Percentiles rank a stretch among this genome's conserved stretches.
phyloP scores from a whole-genome alignment of 2,888 invertebrate species.

The Phengaris arion region DNA sequence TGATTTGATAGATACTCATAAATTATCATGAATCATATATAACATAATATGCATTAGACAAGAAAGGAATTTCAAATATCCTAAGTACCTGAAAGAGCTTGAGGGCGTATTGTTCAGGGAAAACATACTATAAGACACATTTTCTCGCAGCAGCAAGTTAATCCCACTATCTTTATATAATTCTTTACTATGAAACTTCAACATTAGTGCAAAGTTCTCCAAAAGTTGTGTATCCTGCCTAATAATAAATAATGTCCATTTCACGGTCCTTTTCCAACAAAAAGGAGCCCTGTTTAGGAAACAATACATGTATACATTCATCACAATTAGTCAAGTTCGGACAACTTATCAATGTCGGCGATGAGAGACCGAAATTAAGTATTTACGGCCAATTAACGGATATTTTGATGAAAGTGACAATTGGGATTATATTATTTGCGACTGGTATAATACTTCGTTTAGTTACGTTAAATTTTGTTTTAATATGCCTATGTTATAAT shows the following conservation, averaged over 20 bases:
- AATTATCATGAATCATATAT: too few species aligned
- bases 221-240: background rate
- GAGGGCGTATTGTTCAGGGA: too few species aligned
- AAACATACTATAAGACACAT: too few species aligned
- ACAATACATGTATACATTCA: constrained; percentile 48
- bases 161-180: background rate
- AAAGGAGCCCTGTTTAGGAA: constrained; percentile 35
- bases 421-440: background rate
- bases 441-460: background rate
- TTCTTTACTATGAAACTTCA: background rate
- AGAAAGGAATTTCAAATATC: too few species aligned
- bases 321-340: constrained; percentile 52
- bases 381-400: constrained; percentile 24
- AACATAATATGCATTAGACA: too few species aligned
- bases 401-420: background rate
- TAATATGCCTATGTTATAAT: too few species aligned
- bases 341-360: constrained; percentile 55
- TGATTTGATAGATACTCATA: too few species aligned
- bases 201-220: background rate
- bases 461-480: too few species aligned
- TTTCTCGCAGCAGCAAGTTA: background rate
- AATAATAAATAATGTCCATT: constrained; percentile 35
- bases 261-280: constrained; percentile 31
- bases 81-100: too few species aligned
- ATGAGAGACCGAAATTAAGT: constrained; percentile 33